Evolutionary conservation across 2,113 vertebrate species (phyloP), one percentile per base, ranked within the genome.

Genomic region (Neotragus moschatus): DNA sequence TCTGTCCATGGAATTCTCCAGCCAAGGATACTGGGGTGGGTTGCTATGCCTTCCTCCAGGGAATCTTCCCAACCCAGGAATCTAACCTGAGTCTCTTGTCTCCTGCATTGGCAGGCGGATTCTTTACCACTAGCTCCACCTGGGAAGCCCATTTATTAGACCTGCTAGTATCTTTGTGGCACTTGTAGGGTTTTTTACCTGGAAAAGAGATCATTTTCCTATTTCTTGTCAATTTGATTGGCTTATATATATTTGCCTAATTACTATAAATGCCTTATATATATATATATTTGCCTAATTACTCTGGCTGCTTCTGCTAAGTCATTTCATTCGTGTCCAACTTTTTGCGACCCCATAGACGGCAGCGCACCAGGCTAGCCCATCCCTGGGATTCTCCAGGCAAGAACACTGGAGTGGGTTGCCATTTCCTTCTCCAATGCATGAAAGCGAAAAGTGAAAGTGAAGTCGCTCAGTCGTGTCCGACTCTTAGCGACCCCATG

Each of bases 301-400:
- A 36, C 75, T 73, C 26, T 88, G 51, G 36, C 81, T 61, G 56
- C 56, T 58, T 4, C 56, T 23, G 30, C 30, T 61, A 63, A 33
- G 30, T 63, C 14, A 3, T 14, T 63, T 63, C 9, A 70, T 17
- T 70, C 9, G 2, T 21, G 63, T 70, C 63, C 5, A 9, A 70
- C 63, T 70, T n/a, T 36, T 9, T 36, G 17, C 0, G 0, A 70
- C 63, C 63, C 63, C 63, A 36, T 5, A 11, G n/a, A 66, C 0
- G 33, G n/a, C 63, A 36, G 63, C 33, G 28, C 60, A 61, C 60
- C 30, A 61, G 60, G 60, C 60, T 61, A 7, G 6, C 30, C 60
- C 16, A 14, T 33, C 6, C 30, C 60, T 61, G 14, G 60, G 60
- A 16, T 61, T 33, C 60, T 61, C 60, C 60, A 61, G 60, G 60